Base-by-base conservation (phyloP, 2,797 vertebrate genomes). In the Pangasius djambal region DNA sequence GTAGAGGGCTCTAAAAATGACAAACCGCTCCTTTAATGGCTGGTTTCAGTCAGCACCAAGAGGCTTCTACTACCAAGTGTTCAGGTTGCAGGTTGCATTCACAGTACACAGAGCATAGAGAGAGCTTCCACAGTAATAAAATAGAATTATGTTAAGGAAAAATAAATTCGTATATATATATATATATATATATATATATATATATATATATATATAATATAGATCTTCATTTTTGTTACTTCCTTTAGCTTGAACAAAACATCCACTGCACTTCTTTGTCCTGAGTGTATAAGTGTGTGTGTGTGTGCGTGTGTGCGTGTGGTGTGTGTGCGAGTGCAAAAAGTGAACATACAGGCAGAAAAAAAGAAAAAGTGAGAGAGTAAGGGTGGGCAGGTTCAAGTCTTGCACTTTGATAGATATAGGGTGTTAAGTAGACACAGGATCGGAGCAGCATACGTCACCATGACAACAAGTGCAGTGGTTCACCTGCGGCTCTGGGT, bases 131-230 rank as follows among this genome's bases (percentile, higher is more conserved):
- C 89, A 88, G 93, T 95, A 95, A 92, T 95, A 95, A 96, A 95
- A 95, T 94, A 96, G 92, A 94, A 94, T 93, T 93, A 94, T 93
- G 67, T 93, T 93, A 93, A 92, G 93, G 92, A 94, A 95, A 92
- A 95, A 96, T 95, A 95, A 93, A 92, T 92, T 88, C 67, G 92
- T 93, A 94, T 94, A 91, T 93, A 93, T 37, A 20, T 69, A 34
- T 69, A 18, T 69, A 67, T 34, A 16, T 69, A 67, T 34, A 65
- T 65, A 50, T 89, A 48, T 44, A 25, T 37, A 20, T 69, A 69
- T 69, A 34, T 34, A 67, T 34, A 18, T 69, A 67, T 34, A 65
- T 65, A 50, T 89, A 48, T 40, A 25, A 88, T 93, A 90, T 90
- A 94, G 90, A 93, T 88, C 89, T 91, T 94, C 28, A 69, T 52